Conservation (phyloP, 2,888 invertebrate species). For the Pollenia griseotomentosa region DNA sequence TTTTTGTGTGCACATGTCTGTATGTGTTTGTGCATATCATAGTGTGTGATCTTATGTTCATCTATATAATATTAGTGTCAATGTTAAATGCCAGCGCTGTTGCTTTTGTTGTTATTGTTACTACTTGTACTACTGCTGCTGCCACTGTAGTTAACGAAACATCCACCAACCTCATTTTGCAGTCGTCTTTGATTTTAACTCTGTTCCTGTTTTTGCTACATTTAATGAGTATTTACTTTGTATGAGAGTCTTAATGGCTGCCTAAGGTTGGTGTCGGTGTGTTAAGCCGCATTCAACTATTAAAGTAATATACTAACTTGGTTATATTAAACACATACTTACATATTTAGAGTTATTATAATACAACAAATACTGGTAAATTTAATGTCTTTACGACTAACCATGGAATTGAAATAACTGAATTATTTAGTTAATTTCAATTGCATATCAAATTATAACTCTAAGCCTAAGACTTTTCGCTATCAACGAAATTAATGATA, state of each 20-base stretch:
- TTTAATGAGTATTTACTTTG: neutral
- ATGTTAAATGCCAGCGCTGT: slow-evolving; percentile 31
- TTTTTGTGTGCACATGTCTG: neutral
- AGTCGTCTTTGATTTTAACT: neutral
- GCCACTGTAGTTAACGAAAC: neutral
- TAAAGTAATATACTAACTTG: neutral
- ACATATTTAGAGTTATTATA: too few species aligned
- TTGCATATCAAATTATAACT: too few species aligned
- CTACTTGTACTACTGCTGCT: too few species aligned
- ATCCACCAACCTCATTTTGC: neutral
- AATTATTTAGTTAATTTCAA: too few species aligned
- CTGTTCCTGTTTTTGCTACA: too few species aligned
- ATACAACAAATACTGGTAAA: too few species aligned
- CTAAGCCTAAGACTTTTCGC: too few species aligned
- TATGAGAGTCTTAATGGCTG: neutral
- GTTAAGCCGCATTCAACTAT: neutral
- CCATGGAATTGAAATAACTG: too few species aligned
- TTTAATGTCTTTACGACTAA: too few species aligned
- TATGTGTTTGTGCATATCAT: neutral
- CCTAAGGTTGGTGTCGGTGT: neutral
- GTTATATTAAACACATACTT: neutral
- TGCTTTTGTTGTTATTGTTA: neutral
- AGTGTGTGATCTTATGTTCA: slow-evolving; percentile 25
- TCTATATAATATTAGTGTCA: slow-evolving; percentile 42
- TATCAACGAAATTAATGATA: too few species aligned